phyloP scores from a whole-genome alignment of 2,113 vertebrate genomes.

The Myrmecophaga tridactyla region DNA sequence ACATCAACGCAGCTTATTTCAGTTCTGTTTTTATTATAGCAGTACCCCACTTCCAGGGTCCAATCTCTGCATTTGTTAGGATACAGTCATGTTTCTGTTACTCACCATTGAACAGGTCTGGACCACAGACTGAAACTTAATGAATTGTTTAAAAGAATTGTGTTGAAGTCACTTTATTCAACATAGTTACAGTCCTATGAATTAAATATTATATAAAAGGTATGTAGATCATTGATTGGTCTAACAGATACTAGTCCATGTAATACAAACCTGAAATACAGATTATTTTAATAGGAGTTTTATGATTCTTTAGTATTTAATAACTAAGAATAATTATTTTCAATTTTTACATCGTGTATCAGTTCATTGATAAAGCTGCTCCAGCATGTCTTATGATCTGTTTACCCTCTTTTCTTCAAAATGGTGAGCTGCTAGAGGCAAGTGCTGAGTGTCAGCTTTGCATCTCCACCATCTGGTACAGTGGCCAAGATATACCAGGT shows the following conservation, averaged over 20 bases:
- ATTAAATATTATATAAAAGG: rapidly evolving
- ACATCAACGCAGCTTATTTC: not conserved
- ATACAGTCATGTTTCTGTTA: no score
- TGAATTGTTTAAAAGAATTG: no score
- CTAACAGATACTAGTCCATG: not conserved
- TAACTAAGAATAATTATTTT: not conserved
- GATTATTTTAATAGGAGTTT: no score
- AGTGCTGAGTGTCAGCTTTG: rapidly evolving
- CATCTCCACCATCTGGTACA: rapidly evolving
- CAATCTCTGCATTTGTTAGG: not conserved
- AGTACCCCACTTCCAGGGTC: not conserved
- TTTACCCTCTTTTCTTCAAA: not conserved
- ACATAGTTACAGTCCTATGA: not conserved
- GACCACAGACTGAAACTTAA: rapidly evolving
- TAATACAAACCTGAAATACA: rapidly evolving
- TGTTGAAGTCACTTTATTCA: no score
- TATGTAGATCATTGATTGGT: rapidly evolving
- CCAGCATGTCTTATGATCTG: not conserved
- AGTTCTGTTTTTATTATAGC: not conserved
- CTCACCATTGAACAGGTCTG: not conserved
- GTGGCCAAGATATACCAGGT: rapidly evolving
- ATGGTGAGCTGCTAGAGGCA: rapidly evolving
- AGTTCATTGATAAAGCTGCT: rapidly evolving
- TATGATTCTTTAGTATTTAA: not conserved
- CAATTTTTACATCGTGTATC: not conserved